Conservation (phyloP, 2,113 vertebrate genomes). For the Carollia perspicillata region DNA sequence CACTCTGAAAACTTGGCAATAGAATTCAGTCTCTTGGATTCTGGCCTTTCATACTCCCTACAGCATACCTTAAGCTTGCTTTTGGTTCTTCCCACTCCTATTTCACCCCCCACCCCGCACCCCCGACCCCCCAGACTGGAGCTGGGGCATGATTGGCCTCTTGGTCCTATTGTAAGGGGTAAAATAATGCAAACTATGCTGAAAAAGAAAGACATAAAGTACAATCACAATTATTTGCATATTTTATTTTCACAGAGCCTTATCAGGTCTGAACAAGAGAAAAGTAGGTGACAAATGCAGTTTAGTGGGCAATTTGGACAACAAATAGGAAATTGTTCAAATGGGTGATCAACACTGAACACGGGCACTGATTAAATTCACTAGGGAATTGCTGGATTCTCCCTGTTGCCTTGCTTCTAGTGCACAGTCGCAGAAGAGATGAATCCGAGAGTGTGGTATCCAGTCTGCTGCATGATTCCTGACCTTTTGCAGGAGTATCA, state of each 20-base stretch:
- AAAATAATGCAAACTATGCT: background rate
- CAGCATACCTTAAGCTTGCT: background rate
- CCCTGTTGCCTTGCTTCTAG: background rate
- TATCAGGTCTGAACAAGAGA: background rate
- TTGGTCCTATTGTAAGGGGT: background rate
- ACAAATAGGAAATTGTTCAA: background rate
- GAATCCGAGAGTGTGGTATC: background rate
- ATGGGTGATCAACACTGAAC: background rate
- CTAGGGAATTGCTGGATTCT: background rate
- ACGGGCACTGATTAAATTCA: background rate
- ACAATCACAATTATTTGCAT: background rate
- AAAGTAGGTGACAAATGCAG: background rate
- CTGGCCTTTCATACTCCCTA: background rate
- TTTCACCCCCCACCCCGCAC: background rate
- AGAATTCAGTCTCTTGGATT: background rate
- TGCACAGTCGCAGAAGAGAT: background rate
- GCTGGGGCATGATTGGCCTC: fast-evolving
- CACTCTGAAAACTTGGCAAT: background rate
- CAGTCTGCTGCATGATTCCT: background rate
- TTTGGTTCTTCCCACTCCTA: background rate
- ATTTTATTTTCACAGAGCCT: background rate
- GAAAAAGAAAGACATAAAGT: background rate
- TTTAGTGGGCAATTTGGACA: background rate
- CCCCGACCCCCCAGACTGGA: background rate
- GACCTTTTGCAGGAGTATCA: slow-evolving; percentile 27